phyloP scores from a whole-genome alignment of 2,888 invertebrate genomes.

The Eledone cirrhosa region DNA sequence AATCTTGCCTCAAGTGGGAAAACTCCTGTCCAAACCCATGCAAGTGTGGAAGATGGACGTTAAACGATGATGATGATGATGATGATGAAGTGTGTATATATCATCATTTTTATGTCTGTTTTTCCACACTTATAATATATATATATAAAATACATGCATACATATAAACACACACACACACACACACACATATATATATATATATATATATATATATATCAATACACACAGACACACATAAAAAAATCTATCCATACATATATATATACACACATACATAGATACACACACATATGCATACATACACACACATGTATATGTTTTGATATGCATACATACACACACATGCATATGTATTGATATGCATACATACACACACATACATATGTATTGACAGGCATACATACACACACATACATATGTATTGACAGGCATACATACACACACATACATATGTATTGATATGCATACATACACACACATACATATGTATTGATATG shows the following conservation, averaged over 20 bases:
- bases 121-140: neutral
- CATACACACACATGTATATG: neutral
- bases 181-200: too few relatives aligned
- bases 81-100: too few relatives aligned
- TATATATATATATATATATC: too few relatives aligned
- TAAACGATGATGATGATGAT: too few relatives aligned
- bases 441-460: slow-evolving; percentile 1
- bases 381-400: neutral
- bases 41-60: too few relatives aligned
- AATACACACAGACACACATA: neutral
- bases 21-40: too few relatives aligned
- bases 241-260: neutral
- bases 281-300: neutral
- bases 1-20: too few relatives aligned
- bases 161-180: neutral
- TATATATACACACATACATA: neutral
- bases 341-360: neutral
- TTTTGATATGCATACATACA: neutral
- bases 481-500: slow-evolving; percentile 10
- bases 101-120: too few relatives aligned
- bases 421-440: neutral
- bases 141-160: neutral
- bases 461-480: neutral
- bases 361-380: neutral
- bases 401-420: neutral